A percentile compares a stretch with the other conserved stretches of the same genome.
These are phyloP conservation scores for Drosophila quinaria DNA, from an alignment of 2,888 invertebrate genomes.

Conservation along the genomic window DNA sequence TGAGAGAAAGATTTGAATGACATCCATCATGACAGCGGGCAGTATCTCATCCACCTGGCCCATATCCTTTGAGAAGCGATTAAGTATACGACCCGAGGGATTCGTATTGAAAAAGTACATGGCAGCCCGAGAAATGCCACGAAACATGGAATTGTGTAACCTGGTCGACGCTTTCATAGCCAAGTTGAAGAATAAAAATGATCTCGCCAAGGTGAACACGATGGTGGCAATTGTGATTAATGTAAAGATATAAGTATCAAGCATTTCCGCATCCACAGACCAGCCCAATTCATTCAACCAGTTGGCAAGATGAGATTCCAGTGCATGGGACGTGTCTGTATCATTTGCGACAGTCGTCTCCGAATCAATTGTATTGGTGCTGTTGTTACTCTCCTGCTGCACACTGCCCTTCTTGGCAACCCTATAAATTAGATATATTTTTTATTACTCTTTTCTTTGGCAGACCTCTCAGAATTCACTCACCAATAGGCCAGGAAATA, in stretches of 20 bases:
- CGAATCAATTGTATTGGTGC: conserved; percentile 12
- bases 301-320: conserved; percentile 58
- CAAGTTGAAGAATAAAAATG: conserved; percentile 87
- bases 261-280: conserved; percentile 69
- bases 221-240: conserved; percentile 86
- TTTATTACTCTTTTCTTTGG: not conserved
- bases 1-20: conserved; percentile 91
- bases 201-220: conserved; percentile 84
- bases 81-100: conserved; percentile 93
- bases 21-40: conserved; percentile 86
- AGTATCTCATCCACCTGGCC: conserved; percentile 87
- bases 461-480: conserved; percentile 12
- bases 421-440: conserved; percentile 32
- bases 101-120: conserved; percentile 96
- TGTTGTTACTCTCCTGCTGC: conserved; percentile 33
- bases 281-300: conserved; percentile 68
- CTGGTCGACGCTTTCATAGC: conserved; percentile 91
- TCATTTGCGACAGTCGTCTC: conserved; percentile 36
- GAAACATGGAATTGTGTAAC: conserved; percentile 94
- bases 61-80: conserved; percentile 96
- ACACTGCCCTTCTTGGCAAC: conserved; percentile 67
- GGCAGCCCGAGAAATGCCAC: conserved; percentile 91
- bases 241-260: conserved; percentile 86
- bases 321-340: conserved; percentile 35
- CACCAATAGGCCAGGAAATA: conserved; percentile 92